Evolutionary conservation across 2,888 invertebrate species (phyloP).

Genomic region (Drosophila austrosaltans): DNA sequence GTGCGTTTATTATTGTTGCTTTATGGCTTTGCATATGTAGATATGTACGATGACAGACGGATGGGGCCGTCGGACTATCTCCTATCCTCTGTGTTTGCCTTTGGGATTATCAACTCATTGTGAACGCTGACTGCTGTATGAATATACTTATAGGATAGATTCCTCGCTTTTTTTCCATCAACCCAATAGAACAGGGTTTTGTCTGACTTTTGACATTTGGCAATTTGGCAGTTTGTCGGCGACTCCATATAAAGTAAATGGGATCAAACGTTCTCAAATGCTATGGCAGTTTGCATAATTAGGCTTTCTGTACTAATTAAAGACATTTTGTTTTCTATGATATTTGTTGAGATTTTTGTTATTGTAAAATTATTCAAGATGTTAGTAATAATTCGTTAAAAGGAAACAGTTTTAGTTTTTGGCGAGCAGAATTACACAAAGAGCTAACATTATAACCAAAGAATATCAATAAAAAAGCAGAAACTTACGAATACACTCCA

Average conservation of each 20-base stretch:
- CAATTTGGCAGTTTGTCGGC: conserved; percentile 53
- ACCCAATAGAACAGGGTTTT: neutral
- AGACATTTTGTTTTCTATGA: neutral
- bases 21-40: conserved; percentile 69
- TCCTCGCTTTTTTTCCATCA: neutral
- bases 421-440: neutral
- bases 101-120: conserved; percentile 78
- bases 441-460: no score
- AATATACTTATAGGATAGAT: conserved; percentile 39
- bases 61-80: conserved; percentile 2
- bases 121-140: conserved; percentile 44
- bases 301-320: conserved; percentile 41
- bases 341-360: neutral
- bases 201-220: conserved; percentile 46
- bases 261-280: conserved; percentile 42
- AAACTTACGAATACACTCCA: no score
- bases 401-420: neutral
- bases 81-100: conserved; percentile 55
- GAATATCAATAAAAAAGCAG: no score
- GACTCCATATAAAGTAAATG: conserved; percentile 35
- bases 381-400: neutral
- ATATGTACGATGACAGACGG: conserved; percentile 36
- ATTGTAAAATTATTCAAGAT: neutral
- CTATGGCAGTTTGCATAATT: conserved; percentile 57
- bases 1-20: conserved; percentile 78